Evolutionary conservation across 2,797 vertebrate species (phyloP).

Genomic region (Serranus cabrilla): DNA sequence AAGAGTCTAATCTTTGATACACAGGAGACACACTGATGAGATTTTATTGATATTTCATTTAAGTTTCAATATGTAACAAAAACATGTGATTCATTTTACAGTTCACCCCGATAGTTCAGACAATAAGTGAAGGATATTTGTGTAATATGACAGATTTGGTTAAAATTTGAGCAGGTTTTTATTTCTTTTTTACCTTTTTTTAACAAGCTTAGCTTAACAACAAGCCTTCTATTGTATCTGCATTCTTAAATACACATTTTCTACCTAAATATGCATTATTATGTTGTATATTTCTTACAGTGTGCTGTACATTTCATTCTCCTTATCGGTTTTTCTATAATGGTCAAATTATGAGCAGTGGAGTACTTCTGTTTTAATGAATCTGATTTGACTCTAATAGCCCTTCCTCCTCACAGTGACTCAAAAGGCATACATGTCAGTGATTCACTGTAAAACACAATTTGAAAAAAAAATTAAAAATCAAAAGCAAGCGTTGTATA

Average conservation of each 20-base stretch:
- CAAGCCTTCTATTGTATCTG: not conserved
- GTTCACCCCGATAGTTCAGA: too few relatives aligned
- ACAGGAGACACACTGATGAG: too few relatives aligned
- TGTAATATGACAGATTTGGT: too few relatives aligned
- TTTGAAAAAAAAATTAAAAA: slow-evolving; percentile 22
- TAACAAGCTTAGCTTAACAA: too few relatives aligned
- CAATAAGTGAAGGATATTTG: too few relatives aligned
- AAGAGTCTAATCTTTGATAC: too few relatives aligned
- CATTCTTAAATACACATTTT: not conserved
- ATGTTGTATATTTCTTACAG: not conserved
- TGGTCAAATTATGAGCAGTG: not conserved
- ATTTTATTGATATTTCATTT: too few relatives aligned
- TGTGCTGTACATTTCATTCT: not conserved
- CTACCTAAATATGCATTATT: not conserved
- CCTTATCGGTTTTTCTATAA: not conserved
- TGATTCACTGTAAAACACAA: slow-evolving; percentile 44
- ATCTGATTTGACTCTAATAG: slow-evolving; percentile 28
- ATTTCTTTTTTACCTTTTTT: too few relatives aligned
- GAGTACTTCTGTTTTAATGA: slow-evolving; percentile 13
- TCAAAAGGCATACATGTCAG: slow-evolving; percentile 19
- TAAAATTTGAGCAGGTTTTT: too few relatives aligned
- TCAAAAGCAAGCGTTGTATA: slow-evolving; percentile 46
- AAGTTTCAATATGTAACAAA: too few relatives aligned
- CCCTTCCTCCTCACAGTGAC: not conserved
- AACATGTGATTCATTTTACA: too few relatives aligned